Conservation (phyloP, 2,797 vertebrate genomes). For the Aphelocoma californica region DNA sequence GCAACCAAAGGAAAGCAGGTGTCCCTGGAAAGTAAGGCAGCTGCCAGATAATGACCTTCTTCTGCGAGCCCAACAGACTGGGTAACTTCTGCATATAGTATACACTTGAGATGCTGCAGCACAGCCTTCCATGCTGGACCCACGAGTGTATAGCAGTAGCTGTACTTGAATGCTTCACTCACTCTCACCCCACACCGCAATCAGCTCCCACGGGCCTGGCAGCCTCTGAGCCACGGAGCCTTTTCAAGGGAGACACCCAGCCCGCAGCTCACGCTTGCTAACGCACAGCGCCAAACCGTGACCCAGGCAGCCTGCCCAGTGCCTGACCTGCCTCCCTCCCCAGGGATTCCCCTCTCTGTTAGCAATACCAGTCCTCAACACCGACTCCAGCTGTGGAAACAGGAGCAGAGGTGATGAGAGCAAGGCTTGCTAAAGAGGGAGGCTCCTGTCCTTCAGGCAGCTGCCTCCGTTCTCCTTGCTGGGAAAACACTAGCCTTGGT, state of each 20-base stretch:
- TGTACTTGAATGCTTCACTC: constrained; percentile 71
- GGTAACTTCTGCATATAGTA: constrained; percentile 63
- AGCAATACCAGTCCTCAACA: constrained; percentile 24
- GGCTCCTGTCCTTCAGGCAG: not conserved
- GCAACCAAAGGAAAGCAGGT: constrained; percentile 80
- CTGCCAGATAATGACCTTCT: constrained; percentile 82
- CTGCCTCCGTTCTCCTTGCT: not conserved
- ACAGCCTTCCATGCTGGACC: constrained; percentile 74
- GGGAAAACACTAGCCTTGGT: not conserved
- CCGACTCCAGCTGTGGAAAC: not conserved
- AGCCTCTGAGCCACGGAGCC: constrained; percentile 42
- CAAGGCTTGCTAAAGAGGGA: constrained; percentile 1
- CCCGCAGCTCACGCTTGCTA: constrained; percentile 48
- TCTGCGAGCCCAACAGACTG: constrained; percentile 57
- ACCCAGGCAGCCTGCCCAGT: constrained; percentile 34
- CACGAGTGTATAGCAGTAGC: constrained; percentile 66
- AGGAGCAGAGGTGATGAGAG: not conserved
- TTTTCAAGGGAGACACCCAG: constrained; percentile 12
- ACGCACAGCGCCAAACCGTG: constrained; percentile 8
- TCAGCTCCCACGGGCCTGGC: constrained; percentile 45
- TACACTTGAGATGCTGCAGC: constrained; percentile 73
- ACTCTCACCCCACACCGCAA: constrained; percentile 43
- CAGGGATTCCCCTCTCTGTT: not conserved
- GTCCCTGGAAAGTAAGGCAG: constrained; percentile 72
- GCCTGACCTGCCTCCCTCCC: not conserved